phyloP scores from a whole-genome alignment of 2,888 invertebrate genomes.

The Calliopum simillimum region DNA sequence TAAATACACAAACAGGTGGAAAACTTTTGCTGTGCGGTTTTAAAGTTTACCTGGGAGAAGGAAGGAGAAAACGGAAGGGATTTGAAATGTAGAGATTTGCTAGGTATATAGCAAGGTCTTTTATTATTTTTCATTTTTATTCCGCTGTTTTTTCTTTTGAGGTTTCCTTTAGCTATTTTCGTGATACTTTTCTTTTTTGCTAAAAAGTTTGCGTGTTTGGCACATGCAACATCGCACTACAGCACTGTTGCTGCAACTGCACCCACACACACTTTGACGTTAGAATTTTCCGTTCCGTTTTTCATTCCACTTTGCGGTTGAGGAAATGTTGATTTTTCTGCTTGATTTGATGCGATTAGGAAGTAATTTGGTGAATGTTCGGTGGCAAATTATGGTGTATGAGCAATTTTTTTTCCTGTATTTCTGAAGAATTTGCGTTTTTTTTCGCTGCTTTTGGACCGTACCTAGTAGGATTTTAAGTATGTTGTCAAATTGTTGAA shows the following conservation, averaged over 20 bases:
- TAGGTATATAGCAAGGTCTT: background rate
- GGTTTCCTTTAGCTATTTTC: too few species aligned
- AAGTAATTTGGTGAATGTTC: conserved; percentile 53
- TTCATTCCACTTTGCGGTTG: conserved; percentile 48
- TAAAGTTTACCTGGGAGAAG: background rate
- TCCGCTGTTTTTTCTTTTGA: background rate
- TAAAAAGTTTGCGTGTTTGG: background rate
- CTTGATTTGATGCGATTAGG: conserved; percentile 56
- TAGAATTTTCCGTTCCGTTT: conserved; percentile 19
- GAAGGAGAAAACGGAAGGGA: background rate
- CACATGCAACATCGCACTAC: background rate
- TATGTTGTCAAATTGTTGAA: background rate
- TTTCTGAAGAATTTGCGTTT: too few species aligned
- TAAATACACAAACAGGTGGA: conserved; percentile 23
- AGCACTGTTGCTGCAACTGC: background rate
- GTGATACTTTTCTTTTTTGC: too few species aligned
- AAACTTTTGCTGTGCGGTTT: background rate
- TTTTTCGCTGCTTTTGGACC: too few species aligned
- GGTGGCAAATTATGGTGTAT: background rate
- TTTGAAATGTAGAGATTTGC: background rate
- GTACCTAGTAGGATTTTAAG: background rate
- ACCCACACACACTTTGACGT: conserved; percentile 11
- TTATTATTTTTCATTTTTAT: background rate
- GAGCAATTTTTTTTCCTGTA: too few species aligned
- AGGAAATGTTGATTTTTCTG: conserved; percentile 34